These are phyloP conservation scores for Montipora sp. DNA, from an alignment of 64 coral and sea anemone species.

Conservation along the genomic window DNA sequence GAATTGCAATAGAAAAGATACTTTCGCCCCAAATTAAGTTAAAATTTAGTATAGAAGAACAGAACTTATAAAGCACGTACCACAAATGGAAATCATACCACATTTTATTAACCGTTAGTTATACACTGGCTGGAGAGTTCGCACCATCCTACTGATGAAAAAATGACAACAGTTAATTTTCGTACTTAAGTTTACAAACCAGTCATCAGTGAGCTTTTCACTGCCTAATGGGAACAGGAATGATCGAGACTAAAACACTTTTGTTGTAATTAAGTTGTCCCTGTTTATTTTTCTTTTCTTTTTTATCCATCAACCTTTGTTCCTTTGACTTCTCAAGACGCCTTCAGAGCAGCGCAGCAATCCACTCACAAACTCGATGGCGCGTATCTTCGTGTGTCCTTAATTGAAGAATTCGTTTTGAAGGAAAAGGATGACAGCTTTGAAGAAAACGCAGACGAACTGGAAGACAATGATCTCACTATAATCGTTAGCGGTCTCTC, in stretches of 20 bases:
- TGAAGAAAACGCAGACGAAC: not conserved
- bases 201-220: too few relatives aligned
- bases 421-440: not conserved
- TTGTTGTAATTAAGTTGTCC: too few relatives aligned
- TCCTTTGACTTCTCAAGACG: not conserved
- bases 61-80: too few relatives aligned
- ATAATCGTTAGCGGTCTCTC: slow-evolving; percentile 47
- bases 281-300: not conserved
- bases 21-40: too few relatives aligned
- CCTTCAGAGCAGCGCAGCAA: not conserved
- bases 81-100: too few relatives aligned
- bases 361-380: not conserved
- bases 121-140: too few relatives aligned
- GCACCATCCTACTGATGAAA: too few relatives aligned
- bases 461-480: not conserved
- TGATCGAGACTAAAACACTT: not conserved
- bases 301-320: not conserved
- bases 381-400: not conserved
- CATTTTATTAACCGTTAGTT: too few relatives aligned
- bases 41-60: too few relatives aligned
- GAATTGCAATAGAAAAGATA: too few relatives aligned
- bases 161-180: too few relatives aligned
- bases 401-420: not conserved
- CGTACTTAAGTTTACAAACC: too few relatives aligned
- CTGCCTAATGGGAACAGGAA: not conserved